Evolutionary conservation across 37 sponge, comb jelly and placozoan genomes (phyloP).

Genomic region (Aplysina aerophoba): DNA sequence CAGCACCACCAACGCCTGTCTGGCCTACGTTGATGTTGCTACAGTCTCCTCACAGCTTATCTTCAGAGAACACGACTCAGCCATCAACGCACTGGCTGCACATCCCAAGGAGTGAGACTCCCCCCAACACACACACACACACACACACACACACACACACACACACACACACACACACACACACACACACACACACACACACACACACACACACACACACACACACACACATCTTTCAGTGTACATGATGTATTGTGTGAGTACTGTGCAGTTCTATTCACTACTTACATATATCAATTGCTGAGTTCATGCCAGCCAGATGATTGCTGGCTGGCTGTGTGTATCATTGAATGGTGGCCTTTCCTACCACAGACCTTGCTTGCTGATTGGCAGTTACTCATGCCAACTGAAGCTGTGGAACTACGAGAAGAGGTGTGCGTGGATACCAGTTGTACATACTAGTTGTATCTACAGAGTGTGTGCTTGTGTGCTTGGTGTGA

Average conservation of each 20-base stretch:
- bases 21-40: slow-evolving; percentile 25
- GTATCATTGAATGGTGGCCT: no score
- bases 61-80: slow-evolving; percentile 73
- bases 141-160: neutral
- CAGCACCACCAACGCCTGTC: slow-evolving; percentile 49
- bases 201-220: neutral
- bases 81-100: slow-evolving; percentile 79
- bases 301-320: no score
- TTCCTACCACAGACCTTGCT: slow-evolving; percentile 56
- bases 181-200: neutral
- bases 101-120: slow-evolving; percentile 71
- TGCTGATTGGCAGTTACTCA: slow-evolving; percentile 87
- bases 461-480: no score
- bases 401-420: slow-evolving; percentile 93
- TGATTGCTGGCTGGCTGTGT: no score
- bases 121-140: neutral
- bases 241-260: no score
- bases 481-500: no score
- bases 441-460: no score
- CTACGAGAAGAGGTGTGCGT: slow-evolving; percentile 78
- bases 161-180: neutral
- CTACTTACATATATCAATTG: no score
- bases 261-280: no score
- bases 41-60: slow-evolving; percentile 45
- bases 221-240: neutral